A percentile compares a stretch with the other conserved stretches of the same genome.
These are phyloP conservation scores for Drosophila bocki DNA, from an alignment of 1,140 invertebrate genomes.

Conservation along the genomic window DNA sequence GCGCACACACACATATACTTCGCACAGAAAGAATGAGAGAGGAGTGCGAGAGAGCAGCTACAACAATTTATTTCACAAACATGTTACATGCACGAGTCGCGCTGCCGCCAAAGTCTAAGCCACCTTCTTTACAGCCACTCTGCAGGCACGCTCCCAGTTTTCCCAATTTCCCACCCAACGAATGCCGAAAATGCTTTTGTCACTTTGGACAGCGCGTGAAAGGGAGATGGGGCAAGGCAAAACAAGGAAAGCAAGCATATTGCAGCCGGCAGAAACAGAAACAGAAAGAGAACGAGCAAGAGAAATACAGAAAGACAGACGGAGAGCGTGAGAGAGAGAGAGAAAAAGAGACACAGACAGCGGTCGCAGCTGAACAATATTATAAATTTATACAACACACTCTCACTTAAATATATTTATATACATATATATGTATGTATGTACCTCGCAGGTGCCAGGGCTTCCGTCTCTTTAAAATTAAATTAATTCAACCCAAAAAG, in stretches of 20 bases:
- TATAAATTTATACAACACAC: conserved; percentile 66
- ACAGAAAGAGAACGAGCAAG: conserved; percentile 14
- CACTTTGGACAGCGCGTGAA: conserved; percentile 52
- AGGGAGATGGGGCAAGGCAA: conserved; percentile 9
- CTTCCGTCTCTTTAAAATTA: conserved; percentile 30
- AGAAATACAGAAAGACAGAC: conserved; percentile 2
- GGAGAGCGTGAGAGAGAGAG: neutral
- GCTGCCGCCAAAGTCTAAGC: conserved; percentile 32
- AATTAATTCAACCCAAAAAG: conserved; percentile 19
- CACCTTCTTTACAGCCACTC: conserved; percentile 4
- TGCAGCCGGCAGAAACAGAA: conserved; percentile 49
- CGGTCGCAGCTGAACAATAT: conserved; percentile 59
- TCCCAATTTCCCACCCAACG: conserved; percentile 18
- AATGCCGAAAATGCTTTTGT: conserved; percentile 62
- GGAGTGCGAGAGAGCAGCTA: conserved; percentile 2
- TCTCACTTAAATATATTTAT: conserved; percentile 29
- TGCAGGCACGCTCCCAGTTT: neutral
- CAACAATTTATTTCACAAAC: conserved; percentile 67
- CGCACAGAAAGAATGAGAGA: neutral
- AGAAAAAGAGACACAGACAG: conserved; percentile 12
- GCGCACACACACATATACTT: conserved; percentile 3
- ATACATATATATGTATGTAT: conserved; percentile 5
- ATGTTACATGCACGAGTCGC: conserved; percentile 46
- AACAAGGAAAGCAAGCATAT: conserved; percentile 46
- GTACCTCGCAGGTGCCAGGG: conserved; percentile 35